phyloP scores from a whole-genome alignment of 2,113 vertebrate genomes.

The Semicossyphus pulcher region DNA sequence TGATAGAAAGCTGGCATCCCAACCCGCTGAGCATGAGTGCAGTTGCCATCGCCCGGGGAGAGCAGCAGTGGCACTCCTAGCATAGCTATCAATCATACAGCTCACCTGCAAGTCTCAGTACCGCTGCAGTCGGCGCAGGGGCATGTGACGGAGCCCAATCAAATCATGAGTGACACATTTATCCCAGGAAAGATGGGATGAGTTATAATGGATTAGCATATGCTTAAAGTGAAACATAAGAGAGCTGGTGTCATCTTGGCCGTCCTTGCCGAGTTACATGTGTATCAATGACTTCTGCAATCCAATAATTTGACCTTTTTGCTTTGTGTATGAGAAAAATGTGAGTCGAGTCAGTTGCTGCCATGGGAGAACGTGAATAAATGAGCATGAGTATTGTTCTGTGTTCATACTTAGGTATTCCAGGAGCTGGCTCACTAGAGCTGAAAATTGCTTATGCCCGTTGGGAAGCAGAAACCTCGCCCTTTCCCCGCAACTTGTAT shows the following conservation, averaged over 20 bases:
- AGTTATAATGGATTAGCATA: constrained; percentile 10
- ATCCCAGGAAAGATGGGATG: too few relatives aligned
- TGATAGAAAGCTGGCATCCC: constrained; percentile 43
- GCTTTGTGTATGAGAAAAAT: constrained; percentile 45
- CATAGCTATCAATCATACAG: constrained; percentile 66
- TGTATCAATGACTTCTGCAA: neutral
- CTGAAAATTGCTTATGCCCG: constrained; percentile 83
- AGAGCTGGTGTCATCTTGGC: neutral
- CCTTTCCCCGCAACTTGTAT: constrained; percentile 40
- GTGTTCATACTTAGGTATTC: constrained; percentile 73
- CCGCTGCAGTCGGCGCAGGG: constrained; percentile 6
- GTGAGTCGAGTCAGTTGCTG: constrained; percentile 41
- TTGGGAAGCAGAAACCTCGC: constrained; percentile 61
- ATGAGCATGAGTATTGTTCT: constrained; percentile 77
- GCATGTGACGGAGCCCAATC: constrained; percentile 43
- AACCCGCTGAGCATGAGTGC: constrained; percentile 56
- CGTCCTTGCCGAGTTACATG: neutral
- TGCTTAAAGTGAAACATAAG: neutral
- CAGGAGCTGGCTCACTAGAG: constrained; percentile 80
- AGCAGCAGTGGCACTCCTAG: constrained; percentile 50
- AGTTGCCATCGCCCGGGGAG: constrained; percentile 59
- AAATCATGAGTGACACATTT: constrained; percentile 42
- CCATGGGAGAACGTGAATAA: constrained; percentile 69
- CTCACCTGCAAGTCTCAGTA: constrained; percentile 45
- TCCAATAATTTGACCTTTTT: constrained; percentile 46